Evolutionary conservation across 2,113 vertebrate genomes (phyloP), one percentile per base, ranked within the genome.

Genomic region (Anguilla rostrata): DNA sequence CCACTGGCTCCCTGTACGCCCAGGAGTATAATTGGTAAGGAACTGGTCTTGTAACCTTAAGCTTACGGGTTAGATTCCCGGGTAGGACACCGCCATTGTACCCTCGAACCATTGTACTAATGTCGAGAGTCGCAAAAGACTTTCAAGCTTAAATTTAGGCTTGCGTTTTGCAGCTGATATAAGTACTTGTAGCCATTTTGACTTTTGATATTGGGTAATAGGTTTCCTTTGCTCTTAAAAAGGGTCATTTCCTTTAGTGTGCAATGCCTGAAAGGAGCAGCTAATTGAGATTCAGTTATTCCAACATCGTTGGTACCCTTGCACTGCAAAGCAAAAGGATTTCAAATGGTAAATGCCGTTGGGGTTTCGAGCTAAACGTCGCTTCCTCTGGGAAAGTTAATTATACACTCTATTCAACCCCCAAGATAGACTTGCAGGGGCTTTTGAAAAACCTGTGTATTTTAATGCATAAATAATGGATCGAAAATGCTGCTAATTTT

Each of bases 351-450:
- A 90, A 88, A 87, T 88, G 85, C 75, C 87, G 87, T 78, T 66
- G 75, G 84, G 84, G 82, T 26, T 84, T 85, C 57, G 39, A 87
- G 86, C 84, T 82, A 87, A 87, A 85, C 89, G 86, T 78, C 34
- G n/a, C 40, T 56, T 85, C 84, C 84, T 81, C 60, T 86, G 84
- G 85, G 85, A 88, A 87, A 87, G 84, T 86, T 90, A 87, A 90
- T 90, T 87, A 90, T 81, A 57, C 81, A 82, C 89, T 86, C 83
- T 84, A 80, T 90, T 87, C 86, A 86, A 84, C 87, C 82, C 86
- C 60, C 56, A 81, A 87, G 78, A 60, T 11, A 79, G 29, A 78
- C 39, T 40, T 87, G 49, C 78, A 39, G 20, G 78, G 60, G 78
- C 29, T 71, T 83, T 82, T 84, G 22, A 34, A 78, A 78, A 71